Base-by-base conservation (phyloP, 1,140 invertebrate genomes). In the Procambarus virginalis region DNA sequence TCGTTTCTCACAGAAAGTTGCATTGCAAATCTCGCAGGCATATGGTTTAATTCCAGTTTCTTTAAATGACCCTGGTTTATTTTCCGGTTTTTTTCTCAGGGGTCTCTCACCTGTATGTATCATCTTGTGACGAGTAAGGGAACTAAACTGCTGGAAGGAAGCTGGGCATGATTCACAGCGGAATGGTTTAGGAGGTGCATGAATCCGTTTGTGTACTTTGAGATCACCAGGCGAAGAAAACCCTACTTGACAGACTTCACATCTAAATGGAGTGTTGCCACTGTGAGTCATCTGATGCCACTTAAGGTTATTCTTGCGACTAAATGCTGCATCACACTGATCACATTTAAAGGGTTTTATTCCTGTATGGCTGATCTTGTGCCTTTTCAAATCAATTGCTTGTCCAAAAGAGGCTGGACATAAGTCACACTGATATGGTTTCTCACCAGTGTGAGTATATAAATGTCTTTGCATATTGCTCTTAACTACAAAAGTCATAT, bases 351-450 rank as follows among this genome's bases (percentile, higher is more conserved):
- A 92, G 8, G 92, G 92, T 73, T 92, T 92, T 82, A 92, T 89
- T 45, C 92, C 92, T 2, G 92, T 92, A 81, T 92, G 92, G 49
- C 86, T 91, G 34, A 91, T 91, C 84, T 92, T 84, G 76, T 92
- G 92, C 12, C 92, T 86, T 60, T 92, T 92, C 3, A 92, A 80
- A 78, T 91, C 90, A 60, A 91, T 92, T 10, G 90, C 91, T 76
- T 92, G 91, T 22, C 89, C 91, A 93, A 95, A 95, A n/a, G 94
- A 94, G 91, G 95, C 95, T 87, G 93, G 94, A 92, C 95, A 95
- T 14, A 93, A 68, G 84, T 95, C 95, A 93, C 95, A 96, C 91
- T 94, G 94, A 64, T 92, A 93, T 20, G 93, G 93, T 49, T 93
- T 92, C n/a, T 92, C 92, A 49, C 90, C 92, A 9, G 92, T 93